Evolutionary conservation across 2,888 invertebrate genomes (phyloP).

Genomic region (Xanthorhoe spadicearia): DNA sequence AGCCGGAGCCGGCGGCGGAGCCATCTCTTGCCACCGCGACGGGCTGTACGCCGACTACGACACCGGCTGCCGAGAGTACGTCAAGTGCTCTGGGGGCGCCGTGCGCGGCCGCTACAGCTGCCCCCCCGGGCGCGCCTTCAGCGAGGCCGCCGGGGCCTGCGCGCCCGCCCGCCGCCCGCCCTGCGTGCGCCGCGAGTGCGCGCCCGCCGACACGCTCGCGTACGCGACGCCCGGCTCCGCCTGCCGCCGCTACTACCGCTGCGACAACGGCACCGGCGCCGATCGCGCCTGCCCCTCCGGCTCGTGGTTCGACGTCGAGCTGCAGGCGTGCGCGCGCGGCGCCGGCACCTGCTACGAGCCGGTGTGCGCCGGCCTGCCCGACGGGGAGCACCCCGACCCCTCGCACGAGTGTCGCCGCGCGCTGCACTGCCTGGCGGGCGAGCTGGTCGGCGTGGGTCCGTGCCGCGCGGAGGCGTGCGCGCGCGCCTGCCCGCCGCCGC

Average conservation of each 20-base stretch:
- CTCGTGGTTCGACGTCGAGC: slow-evolving; percentile 83
- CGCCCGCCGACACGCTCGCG: slow-evolving; percentile 65
- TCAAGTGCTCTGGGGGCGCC: slow-evolving; percentile 67
- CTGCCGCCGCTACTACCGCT: slow-evolving; percentile 85
- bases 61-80: slow-evolving; percentile 75
- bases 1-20: slow-evolving; percentile 61
- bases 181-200: slow-evolving; percentile 74
- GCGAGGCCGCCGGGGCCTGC: slow-evolving; percentile 73
- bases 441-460: slow-evolving; percentile 67
- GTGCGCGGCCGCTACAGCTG: slow-evolving; percentile 69
- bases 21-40: slow-evolving; percentile 62
- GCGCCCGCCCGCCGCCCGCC: slow-evolving; percentile 65
- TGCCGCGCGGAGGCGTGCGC: slow-evolving; percentile 62
- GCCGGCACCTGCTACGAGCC: slow-evolving; percentile 86
- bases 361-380: slow-evolving; percentile 83
- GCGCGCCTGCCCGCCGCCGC: slow-evolving; percentile 70
- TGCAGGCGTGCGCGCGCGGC: slow-evolving; percentile 81
- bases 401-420: slow-evolving; percentile 84
- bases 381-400: slow-evolving; percentile 84
- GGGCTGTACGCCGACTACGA: slow-evolving; percentile 78
- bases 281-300: slow-evolving; percentile 82
- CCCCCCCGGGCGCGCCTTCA: slow-evolving; percentile 71
- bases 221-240: slow-evolving; percentile 84
- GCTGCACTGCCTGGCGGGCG: slow-evolving; percentile 78
- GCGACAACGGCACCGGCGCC: slow-evolving; percentile 75